phyloP scores from a whole-genome alignment of 2,113 vertebrate species.

The Prinia subflava region DNA sequence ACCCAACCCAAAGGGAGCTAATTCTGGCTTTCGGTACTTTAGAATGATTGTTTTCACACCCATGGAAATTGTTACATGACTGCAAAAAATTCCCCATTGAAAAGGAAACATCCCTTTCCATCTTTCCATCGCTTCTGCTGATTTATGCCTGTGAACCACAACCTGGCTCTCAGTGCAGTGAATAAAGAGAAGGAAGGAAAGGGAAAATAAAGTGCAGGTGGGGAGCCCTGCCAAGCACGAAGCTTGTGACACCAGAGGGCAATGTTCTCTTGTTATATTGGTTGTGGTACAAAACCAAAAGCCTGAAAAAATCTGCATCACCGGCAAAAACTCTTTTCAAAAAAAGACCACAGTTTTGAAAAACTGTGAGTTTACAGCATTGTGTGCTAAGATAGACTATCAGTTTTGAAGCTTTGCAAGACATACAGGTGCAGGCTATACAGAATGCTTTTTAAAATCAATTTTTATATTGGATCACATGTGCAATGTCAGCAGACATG shows the following conservation, averaged over 20 bases:
- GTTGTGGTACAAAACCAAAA: not conserved
- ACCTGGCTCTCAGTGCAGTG: not conserved
- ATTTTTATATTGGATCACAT: not conserved
- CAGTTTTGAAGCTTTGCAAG: not conserved
- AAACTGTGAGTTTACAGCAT: not conserved
- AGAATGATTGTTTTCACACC: not conserved
- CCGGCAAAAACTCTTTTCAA: not conserved
- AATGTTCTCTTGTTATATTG: slow-evolving; percentile 48
- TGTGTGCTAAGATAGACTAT: not conserved
- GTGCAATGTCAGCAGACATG: not conserved
- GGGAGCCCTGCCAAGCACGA: not conserved
- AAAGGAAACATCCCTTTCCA: not conserved
- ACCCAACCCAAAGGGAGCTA: not conserved
- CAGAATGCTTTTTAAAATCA: not conserved
- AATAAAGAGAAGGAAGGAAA: not conserved
- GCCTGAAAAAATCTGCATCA: not conserved
- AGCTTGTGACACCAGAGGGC: slow-evolving; percentile 64
- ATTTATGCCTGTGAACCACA: not conserved
- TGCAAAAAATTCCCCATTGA: not conserved
- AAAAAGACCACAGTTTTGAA: not conserved
- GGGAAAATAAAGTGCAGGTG: not conserved
- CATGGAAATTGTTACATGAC: not conserved
- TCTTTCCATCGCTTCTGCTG: not conserved
- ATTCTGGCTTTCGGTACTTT: not conserved
- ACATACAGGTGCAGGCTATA: not conserved